Conservation (phyloP, 2,888 invertebrate genomes). For the Gasteruption jaculator region DNA sequence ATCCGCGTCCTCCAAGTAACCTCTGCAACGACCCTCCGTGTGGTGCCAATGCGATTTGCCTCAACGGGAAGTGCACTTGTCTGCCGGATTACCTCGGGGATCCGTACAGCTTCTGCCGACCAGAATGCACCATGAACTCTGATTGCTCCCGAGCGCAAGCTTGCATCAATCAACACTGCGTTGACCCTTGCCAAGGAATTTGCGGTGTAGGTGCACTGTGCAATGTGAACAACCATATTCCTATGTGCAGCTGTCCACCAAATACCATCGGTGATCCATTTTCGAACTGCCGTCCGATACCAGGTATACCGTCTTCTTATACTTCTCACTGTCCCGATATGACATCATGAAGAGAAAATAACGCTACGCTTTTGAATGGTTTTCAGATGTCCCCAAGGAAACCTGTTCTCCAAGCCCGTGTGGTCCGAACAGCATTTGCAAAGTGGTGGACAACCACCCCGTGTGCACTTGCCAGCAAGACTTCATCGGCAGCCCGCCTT, state of each 20-base stretch:
- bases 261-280: constrained; percentile 71
- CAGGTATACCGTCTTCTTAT: no score
- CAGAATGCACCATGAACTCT: constrained; percentile 70
- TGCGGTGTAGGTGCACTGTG: constrained; percentile 71
- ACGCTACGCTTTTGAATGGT: not conserved
- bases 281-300: constrained; percentile 58
- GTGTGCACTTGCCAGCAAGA: constrained; percentile 69
- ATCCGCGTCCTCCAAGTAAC: constrained; percentile 52
- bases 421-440: constrained; percentile 73
- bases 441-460: constrained; percentile 64
- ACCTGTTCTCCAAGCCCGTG: constrained; percentile 75
- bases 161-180: constrained; percentile 68
- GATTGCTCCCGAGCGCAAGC: constrained; percentile 67
- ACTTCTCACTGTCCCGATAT: no score
- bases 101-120: constrained; percentile 65
- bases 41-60: constrained; percentile 54
- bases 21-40: constrained; percentile 73
- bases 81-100: constrained; percentile 69
- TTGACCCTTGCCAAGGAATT: constrained; percentile 71
- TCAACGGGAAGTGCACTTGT: constrained; percentile 61
- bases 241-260: constrained; percentile 68
- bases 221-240: constrained; percentile 70
- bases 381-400: constrained; percentile 26
- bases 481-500: constrained; percentile 73
- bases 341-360: no score